Conservation (phyloP, 92 coral and sea anemone genomes). For the Diadumene lineata region DNA sequence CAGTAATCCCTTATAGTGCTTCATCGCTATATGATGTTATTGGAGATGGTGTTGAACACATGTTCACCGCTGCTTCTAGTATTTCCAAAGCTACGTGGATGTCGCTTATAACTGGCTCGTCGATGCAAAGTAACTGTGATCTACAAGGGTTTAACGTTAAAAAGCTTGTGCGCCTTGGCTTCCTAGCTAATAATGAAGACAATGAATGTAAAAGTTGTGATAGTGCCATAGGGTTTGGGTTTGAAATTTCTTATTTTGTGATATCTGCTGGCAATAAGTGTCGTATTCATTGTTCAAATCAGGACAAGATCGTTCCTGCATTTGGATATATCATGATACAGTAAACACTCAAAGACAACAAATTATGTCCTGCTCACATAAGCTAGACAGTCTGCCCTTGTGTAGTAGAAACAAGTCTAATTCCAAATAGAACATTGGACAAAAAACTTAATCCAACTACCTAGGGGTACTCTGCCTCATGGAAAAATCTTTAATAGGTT, state of each 20-base stretch:
- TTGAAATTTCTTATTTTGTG: background rate
- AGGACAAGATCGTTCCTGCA: background rate
- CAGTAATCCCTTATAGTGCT: slow-evolving; percentile 36
- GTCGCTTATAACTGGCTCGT: slow-evolving; percentile 54
- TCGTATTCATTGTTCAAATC: background rate
- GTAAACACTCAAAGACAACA: background rate
- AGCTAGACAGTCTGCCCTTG: background rate
- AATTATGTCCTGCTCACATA: background rate
- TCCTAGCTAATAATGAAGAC: slow-evolving; percentile 40
- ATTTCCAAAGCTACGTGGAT: slow-evolving; percentile 42
- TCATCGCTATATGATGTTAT: slow-evolving; percentile 63
- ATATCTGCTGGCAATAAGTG: background rate
- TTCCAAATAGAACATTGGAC: too few relatives aligned
- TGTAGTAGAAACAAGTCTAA: background rate
- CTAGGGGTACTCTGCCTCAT: too few relatives aligned
- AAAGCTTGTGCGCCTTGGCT: slow-evolving; percentile 18
- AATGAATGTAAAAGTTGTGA: slow-evolving; percentile 38
- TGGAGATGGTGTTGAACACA: slow-evolving; percentile 37
- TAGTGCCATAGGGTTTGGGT: slow-evolving; percentile 52
- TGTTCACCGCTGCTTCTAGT: slow-evolving; percentile 27
- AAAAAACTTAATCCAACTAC: too few relatives aligned
- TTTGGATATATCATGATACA: background rate
- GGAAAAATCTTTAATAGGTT: too few relatives aligned
- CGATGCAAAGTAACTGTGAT: slow-evolving; percentile 54
- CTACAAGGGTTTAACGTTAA: slow-evolving; percentile 44